These are phyloP conservation scores for Orcinus orca DNA, from an alignment of 2,113 vertebrate genomes.

Conservation along the genomic window DNA sequence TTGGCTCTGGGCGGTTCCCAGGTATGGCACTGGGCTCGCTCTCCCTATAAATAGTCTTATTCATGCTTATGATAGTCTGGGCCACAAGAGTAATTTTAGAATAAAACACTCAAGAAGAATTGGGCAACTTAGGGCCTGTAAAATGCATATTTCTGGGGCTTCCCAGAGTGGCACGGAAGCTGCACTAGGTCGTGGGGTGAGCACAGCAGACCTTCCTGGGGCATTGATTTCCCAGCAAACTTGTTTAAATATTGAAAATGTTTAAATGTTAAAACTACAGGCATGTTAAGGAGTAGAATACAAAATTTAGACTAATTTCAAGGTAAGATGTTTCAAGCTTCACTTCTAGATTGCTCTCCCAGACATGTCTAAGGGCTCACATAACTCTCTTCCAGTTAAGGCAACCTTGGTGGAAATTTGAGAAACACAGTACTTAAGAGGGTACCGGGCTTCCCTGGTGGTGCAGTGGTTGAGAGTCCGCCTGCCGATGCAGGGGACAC, in stretches of 20 bases:
- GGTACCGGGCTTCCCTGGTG: too few relatives aligned
- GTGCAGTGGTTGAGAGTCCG: too few relatives aligned
- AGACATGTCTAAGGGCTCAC: background rate
- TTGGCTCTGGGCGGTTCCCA: background rate
- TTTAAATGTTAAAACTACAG: background rate
- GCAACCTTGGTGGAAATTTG: background rate
- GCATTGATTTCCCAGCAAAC: background rate
- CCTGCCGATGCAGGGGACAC: too few relatives aligned
- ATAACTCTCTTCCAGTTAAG: background rate
- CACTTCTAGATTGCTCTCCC: background rate
- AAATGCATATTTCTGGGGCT: background rate
- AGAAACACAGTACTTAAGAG: background rate
- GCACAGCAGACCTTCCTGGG: background rate
- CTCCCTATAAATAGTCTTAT: background rate
- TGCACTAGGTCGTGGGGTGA: background rate
- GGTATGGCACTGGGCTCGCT: background rate
- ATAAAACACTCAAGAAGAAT: background rate
- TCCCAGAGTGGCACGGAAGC: fast-evolving
- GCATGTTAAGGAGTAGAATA: background rate
- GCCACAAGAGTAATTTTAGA: background rate
- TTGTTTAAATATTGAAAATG: background rate
- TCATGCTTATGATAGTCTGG: background rate
- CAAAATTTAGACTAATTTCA: background rate
- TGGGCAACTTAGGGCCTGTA: background rate
- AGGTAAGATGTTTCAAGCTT: background rate